These are phyloP conservation scores for Lydus trimaculatus DNA, from an alignment of 2,888 invertebrate genomes.

Conservation along the genomic window DNA sequence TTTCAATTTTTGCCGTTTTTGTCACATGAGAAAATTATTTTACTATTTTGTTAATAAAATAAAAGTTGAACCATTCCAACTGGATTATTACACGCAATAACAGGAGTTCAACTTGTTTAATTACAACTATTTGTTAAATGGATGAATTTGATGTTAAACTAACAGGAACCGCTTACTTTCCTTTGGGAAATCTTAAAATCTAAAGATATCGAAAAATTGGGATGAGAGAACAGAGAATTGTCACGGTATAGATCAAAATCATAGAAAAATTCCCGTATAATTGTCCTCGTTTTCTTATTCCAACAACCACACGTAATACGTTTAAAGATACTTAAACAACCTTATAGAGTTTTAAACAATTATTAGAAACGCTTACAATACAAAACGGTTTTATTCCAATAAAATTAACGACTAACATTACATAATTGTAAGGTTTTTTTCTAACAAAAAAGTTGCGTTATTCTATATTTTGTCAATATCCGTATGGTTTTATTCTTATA, in stretches of 20 bases:
- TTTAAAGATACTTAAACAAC: not conserved
- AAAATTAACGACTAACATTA: not conserved
- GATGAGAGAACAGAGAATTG: not conserved
- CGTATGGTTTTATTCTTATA: not conserved
- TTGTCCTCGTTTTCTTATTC: not conserved
- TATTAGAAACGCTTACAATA: not conserved
- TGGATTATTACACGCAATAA: not conserved
- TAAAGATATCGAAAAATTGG: not conserved
- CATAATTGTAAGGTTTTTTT: not conserved
- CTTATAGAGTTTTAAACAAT: not conserved
- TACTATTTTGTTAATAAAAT: not conserved
- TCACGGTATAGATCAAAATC: too few relatives aligned
- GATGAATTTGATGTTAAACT: not conserved
- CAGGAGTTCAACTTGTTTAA: not conserved
- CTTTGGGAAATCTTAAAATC: not conserved
- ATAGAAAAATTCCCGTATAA: not conserved
- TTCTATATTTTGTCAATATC: not conserved
- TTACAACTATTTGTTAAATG: not conserved
- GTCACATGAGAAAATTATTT: slow-evolving; percentile 14
- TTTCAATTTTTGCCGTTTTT: slow-evolving; percentile 9
- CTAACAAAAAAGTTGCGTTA: not conserved
- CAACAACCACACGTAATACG: not conserved
- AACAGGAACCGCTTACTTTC: not conserved
- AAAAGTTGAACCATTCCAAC: slow-evolving; percentile 2
- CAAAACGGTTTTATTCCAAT: not conserved